phyloP scores from a whole-genome alignment of 1,140 invertebrate species.

The Metaphire vulgaris region DNA sequence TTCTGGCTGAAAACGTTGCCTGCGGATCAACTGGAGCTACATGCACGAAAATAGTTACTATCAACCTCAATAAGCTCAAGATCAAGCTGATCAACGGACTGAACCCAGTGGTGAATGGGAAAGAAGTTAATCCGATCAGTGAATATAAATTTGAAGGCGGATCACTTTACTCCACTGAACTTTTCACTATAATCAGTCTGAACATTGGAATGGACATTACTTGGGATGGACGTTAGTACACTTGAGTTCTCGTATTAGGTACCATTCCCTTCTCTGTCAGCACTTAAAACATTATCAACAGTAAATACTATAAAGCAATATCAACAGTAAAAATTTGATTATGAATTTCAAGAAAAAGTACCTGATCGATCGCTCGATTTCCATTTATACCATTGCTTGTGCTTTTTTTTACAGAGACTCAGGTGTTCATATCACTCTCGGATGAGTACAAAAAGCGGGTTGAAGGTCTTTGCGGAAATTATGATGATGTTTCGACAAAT shows the following conservation, averaged over 20 bases:
- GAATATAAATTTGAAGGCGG: background rate
- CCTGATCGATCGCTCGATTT: too few species aligned
- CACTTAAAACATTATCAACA: too few species aligned
- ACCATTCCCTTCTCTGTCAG: too few species aligned
- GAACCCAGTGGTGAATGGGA: background rate
- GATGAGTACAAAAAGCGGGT: background rate
- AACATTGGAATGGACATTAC: background rate
- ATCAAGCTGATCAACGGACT: background rate
- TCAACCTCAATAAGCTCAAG: background rate
- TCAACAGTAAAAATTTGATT: too few species aligned
- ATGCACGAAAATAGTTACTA: background rate
- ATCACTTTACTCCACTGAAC: background rate
- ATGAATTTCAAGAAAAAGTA: too few species aligned
- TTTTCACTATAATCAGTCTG: background rate
- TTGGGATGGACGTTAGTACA: background rate
- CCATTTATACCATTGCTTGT: too few species aligned
- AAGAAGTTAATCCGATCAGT: background rate
- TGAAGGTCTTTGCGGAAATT: conserved; percentile 16
- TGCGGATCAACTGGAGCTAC: conserved; percentile 2
- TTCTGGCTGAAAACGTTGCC: conserved; percentile 3
- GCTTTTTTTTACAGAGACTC: background rate
- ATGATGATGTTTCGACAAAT: conserved; percentile 7
- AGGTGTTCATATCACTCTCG: background rate
- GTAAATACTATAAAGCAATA: too few species aligned
- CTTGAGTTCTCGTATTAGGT: too few species aligned